phyloP scores from a whole-genome alignment of 2,888 invertebrate genomes.

The Acrobasis consociella region DNA sequence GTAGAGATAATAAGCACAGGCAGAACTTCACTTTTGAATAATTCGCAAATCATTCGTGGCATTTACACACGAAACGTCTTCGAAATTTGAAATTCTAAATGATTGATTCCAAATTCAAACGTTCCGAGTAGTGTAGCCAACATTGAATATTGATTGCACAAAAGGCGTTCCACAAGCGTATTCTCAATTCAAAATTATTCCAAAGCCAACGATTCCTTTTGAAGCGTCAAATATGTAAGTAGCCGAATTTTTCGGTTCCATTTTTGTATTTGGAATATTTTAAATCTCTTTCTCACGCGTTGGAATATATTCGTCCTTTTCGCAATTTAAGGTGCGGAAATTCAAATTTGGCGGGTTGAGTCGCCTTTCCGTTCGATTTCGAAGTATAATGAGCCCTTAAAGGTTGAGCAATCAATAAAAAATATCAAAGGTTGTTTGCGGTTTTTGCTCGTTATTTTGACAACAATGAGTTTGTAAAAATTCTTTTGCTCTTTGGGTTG shows the following conservation, averaged over 20 bases:
- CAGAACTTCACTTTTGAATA: neutral
- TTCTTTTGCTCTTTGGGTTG: neutral
- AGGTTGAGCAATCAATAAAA: slow-evolving; percentile 76
- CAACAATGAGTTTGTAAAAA: neutral
- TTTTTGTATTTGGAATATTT: slow-evolving; percentile 64
- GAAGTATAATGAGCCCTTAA: slow-evolving; percentile 74
- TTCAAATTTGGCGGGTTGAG: slow-evolving; percentile 76
- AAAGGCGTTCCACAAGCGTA: slow-evolving; percentile 82
- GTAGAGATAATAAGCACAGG: neutral
- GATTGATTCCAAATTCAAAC: slow-evolving; percentile 72
- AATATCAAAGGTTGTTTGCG: slow-evolving; percentile 55
- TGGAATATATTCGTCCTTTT: slow-evolving; percentile 41
- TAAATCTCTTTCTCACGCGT: slow-evolving; percentile 43
- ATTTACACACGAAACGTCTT: slow-evolving; percentile 47
- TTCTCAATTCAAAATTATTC: slow-evolving; percentile 82
- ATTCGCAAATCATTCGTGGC: slow-evolving; percentile 19
- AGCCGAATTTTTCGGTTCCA: slow-evolving; percentile 74
- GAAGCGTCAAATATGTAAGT: slow-evolving; percentile 81
- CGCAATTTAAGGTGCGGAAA: slow-evolving; percentile 72
- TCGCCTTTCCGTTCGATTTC: slow-evolving; percentile 79
- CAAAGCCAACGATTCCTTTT: slow-evolving; percentile 74
- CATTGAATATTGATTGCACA: slow-evolving; percentile 83
- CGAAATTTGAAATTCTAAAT: slow-evolving; percentile 63
- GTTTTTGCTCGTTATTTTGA: slow-evolving; percentile 28
- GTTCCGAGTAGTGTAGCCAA: slow-evolving; percentile 65